A percentile compares a stretch with the other conserved stretches of the same genome.
Evolutionary conservation across 2,888 invertebrate species (phyloP).

Genomic region (Xanthia togata): DNA sequence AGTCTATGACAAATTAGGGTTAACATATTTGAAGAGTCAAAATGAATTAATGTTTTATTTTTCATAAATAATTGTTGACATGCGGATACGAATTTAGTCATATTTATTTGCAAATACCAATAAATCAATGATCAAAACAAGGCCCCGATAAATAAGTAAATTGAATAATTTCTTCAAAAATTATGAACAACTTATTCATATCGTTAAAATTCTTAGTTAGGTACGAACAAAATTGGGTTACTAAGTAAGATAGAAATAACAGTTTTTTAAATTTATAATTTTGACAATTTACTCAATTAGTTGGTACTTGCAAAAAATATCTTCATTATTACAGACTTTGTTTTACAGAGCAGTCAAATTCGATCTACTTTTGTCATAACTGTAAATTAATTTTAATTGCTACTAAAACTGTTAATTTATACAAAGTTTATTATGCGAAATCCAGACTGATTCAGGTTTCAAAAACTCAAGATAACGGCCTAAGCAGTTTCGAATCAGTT

Average conservation of each 20-base stretch:
- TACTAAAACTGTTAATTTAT: slow-evolving; percentile 51
- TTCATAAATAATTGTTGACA: slow-evolving; percentile 21
- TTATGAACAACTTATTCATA: slow-evolving; percentile 60
- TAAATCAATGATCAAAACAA: slow-evolving; percentile 21
- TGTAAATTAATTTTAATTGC: slow-evolving; percentile 49
- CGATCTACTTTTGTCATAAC: slow-evolving; percentile 35
- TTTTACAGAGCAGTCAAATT: slow-evolving; percentile 16
- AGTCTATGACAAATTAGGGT: slow-evolving; percentile 39
- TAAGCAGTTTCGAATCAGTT: slow-evolving; percentile 31
- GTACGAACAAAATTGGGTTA: neutral
- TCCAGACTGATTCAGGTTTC: slow-evolving; percentile 47
- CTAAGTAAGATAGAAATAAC: neutral
- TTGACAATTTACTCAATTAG: slow-evolving; percentile 1
- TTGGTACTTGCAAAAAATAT: slow-evolving; percentile 10
- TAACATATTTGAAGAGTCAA: slow-evolving; percentile 45
- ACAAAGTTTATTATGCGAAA: slow-evolving; percentile 46
- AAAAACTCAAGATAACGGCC: slow-evolving; percentile 43
- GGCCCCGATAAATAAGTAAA: slow-evolving; percentile 38
- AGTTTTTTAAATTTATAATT: slow-evolving; percentile 12
- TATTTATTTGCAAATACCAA: slow-evolving; percentile 39
- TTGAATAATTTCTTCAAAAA: slow-evolving; percentile 69
- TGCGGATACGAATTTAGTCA: slow-evolving; percentile 40
- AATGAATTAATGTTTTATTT: slow-evolving; percentile 6
- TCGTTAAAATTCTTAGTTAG: slow-evolving; percentile 1
- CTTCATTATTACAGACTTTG: neutral